Base-by-base conservation (phyloP, 2,888 invertebrate genomes). In the Spodoptera littoralis region DNA sequence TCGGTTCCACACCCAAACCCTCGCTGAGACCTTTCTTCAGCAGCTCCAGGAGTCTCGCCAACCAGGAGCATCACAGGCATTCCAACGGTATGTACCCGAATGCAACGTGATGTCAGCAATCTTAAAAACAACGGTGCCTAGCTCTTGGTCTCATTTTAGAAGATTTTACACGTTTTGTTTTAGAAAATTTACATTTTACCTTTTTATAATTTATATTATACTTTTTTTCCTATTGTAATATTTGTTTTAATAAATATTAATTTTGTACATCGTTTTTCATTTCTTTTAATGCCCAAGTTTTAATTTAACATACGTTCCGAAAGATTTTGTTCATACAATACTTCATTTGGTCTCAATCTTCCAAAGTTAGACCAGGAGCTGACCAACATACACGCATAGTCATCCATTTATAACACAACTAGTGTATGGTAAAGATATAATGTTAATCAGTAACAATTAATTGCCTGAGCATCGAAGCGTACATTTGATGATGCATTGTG, bases 1-100 rank as follows among this genome's bases (percentile, higher is more conserved):
- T 99, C 85, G 98, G 98, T 72, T 99, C 99, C 78, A 99, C 99
- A 50, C 99, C 99, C 18, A 99, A 99, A 90, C 99, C 99, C 50
- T 98, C 98, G 77, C 95, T 99, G 74, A 95, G 98, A 85, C 99
- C 99, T 4, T 99, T 99, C 94, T 99, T 99, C 95, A 98, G 98
- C 86, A 98, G 98, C 90, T 98, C 98, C 77, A 95, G 97, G 75
- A 98, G 97, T 78, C 96, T 98, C 79, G 95, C 96, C 80, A 93
- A 92, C 72, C 92, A 93, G 85, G 94, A 94, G 13, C 93, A 92
- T 61, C 93, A 94, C 69, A 86, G 94, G 79, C 93, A 93, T 85
- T 93, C 93, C 84, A 93, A 94, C 74, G 94, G 94, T 94, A 86
- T 80, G 83, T 62, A 66, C 54, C 9, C 63, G 41, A 49, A 43